phyloP scores from a whole-genome alignment of 2,888 invertebrate species.

The Apantesis nais region DNA sequence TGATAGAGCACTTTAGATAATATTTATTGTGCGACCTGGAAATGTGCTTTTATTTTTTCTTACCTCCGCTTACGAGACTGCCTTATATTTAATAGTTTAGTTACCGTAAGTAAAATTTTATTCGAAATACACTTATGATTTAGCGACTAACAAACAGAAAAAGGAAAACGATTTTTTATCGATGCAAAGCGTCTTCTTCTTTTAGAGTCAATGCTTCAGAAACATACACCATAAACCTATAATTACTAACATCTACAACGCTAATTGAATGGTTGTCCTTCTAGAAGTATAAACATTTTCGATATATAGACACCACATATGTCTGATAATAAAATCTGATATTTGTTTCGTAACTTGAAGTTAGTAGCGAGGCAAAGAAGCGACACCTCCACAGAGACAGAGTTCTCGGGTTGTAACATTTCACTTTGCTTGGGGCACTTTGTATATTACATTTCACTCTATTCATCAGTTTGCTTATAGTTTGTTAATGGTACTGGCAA shows the following conservation, averaged over 20 bases:
- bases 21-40: slow-evolving; percentile 2
- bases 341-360: too few species aligned
- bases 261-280: neutral
- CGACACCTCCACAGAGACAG: neutral
- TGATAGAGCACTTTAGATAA: slow-evolving; percentile 13
- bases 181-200: neutral
- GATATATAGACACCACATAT: neutral
- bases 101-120: neutral
- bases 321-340: too few species aligned
- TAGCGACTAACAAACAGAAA: neutral
- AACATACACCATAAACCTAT: neutral
- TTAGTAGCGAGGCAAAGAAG: too few species aligned
- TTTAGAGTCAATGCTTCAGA: neutral
- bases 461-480: neutral
- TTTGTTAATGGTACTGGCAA: neutral
- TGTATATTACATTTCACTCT: neutral
- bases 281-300: neutral
- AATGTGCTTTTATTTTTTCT: neutral
- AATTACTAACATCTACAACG: too few species aligned
- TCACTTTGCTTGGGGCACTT: neutral
- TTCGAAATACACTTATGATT: neutral
- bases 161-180: neutral
- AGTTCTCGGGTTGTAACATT: neutral
- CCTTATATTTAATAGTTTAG: neutral
- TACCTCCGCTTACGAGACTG: neutral